Evolutionary conservation across 2,113 vertebrate species (phyloP).

Genomic region (Taurulus bubalis): DNA sequence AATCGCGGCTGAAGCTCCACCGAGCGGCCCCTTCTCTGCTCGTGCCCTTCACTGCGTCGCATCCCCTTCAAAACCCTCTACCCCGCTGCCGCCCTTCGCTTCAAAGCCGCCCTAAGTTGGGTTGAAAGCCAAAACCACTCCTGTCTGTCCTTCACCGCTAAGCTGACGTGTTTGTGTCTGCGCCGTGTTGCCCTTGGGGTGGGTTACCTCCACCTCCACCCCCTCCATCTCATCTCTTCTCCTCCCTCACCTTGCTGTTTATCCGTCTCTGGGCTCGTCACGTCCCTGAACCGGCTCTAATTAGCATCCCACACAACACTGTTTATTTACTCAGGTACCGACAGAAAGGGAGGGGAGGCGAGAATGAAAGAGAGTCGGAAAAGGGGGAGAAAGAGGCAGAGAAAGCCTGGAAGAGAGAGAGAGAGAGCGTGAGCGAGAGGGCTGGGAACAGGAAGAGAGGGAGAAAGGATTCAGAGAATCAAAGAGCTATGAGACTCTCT

Average conservation of each 20-base stretch:
- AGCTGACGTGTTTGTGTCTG: constrained; percentile 59
- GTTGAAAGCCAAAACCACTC: constrained; percentile 58
- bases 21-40: not conserved
- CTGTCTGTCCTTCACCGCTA: constrained; percentile 64
- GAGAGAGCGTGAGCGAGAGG: constrained; percentile 25
- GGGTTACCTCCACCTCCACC: constrained; percentile 62
- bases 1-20: constrained; percentile 33
- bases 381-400: constrained; percentile 39
- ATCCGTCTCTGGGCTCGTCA: constrained; percentile 70
- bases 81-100: constrained; percentile 28
- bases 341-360: constrained; percentile 58
- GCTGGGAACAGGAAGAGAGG: constrained; percentile 63
- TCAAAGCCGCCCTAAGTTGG: constrained; percentile 56
- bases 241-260: constrained; percentile 69
- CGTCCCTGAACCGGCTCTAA: constrained; percentile 79
- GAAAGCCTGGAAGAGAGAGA: constrained; percentile 36
- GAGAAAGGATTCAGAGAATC: constrained; percentile 67
- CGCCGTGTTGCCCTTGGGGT: constrained; percentile 71
- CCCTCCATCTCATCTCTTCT: constrained; percentile 50
- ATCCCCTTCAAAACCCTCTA: constrained; percentile 35
- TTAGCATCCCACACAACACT: constrained; percentile 77
- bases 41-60: constrained; percentile 23
- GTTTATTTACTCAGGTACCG: constrained; percentile 78
- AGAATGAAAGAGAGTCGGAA: constrained; percentile 59
- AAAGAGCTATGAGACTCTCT: constrained; percentile 65